phyloP scores from a whole-genome alignment of 1,140 invertebrate species.

The Sycophila sp. region DNA sequence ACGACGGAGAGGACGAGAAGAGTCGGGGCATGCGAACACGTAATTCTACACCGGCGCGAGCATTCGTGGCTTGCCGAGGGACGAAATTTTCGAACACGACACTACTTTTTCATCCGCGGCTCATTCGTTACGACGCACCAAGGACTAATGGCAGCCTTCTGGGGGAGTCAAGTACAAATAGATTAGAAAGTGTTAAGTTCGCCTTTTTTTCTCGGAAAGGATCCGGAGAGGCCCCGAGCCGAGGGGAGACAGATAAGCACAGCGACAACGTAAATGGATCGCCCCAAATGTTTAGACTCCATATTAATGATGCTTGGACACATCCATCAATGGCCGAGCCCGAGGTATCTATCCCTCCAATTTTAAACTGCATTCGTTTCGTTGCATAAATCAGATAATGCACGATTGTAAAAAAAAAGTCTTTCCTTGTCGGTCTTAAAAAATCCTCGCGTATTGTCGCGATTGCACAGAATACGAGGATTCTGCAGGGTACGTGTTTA shows the following conservation, averaged over 20 bases:
- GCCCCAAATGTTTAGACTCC: not conserved
- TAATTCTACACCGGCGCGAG: constrained; percentile 17
- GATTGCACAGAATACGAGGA: too few species aligned
- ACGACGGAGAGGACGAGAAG: not conserved
- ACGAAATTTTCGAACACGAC: constrained; percentile 5
- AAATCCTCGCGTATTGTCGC: too few species aligned
- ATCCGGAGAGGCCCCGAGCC: not conserved
- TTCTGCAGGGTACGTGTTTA: too few species aligned
- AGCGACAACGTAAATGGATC: not conserved
- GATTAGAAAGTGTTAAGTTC: constrained; percentile 28
- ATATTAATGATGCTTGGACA: constrained; percentile 10
- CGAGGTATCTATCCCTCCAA: too few species aligned
- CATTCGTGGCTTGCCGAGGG: not conserved
- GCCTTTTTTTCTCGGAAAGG: constrained; percentile 16
- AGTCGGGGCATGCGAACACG: not conserved
- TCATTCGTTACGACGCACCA: not conserved
- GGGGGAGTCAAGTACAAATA: constrained; percentile 14
- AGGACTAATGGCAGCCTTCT: constrained; percentile 11
- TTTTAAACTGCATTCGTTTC: too few species aligned
- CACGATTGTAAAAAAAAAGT: too few species aligned
- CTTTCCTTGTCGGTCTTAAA: too few species aligned
- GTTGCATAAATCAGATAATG: too few species aligned
- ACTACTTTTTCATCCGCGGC: constrained; percentile 8
- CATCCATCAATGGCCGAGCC: constrained; percentile 1
- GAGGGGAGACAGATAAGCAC: not conserved